Conservation (phyloP, 2,888 invertebrate genomes). For the Liodrosophila aerea region DNA sequence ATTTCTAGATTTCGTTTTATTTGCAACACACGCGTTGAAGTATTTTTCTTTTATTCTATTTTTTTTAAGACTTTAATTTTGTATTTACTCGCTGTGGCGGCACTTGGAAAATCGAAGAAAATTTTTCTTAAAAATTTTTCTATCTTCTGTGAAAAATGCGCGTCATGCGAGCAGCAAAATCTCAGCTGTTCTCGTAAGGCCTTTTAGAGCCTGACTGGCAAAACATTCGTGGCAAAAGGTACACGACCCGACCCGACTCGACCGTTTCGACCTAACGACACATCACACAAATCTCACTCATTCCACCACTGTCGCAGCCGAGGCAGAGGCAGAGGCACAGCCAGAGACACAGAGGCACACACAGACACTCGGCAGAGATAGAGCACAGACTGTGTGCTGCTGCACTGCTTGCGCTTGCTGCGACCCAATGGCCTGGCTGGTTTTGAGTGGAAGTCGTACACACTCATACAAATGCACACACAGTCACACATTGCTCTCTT, state of each 20-base stretch:
- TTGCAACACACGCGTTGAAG: too few relatives aligned
- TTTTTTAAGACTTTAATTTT: slow-evolving; percentile 1
- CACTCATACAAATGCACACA: slow-evolving; percentile 51
- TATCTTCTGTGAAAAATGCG: slow-evolving; percentile 74
- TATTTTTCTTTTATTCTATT: slow-evolving; percentile 6
- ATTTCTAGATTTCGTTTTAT: background rate
- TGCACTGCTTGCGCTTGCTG: slow-evolving; percentile 48
- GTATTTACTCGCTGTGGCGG: slow-evolving; percentile 23
- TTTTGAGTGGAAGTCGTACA: slow-evolving; percentile 67
- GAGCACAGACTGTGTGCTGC: slow-evolving; percentile 35
- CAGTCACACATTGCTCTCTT: slow-evolving; percentile 20
- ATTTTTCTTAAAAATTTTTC: slow-evolving; percentile 48
- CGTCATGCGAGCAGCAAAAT: slow-evolving; percentile 82
- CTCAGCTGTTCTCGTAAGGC: slow-evolving; percentile 83
- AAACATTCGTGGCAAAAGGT: slow-evolving; percentile 83
- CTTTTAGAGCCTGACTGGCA: slow-evolving; percentile 83
- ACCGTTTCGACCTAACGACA: slow-evolving; percentile 83
- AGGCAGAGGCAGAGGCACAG: slow-evolving; percentile 27
- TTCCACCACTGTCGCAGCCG: slow-evolving; percentile 74
- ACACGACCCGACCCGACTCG: slow-evolving; percentile 84
- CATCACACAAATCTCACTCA: slow-evolving; percentile 83
- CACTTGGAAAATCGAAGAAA: slow-evolving; percentile 46
- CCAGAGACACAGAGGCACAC: slow-evolving; percentile 28
- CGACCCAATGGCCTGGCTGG: slow-evolving; percentile 17
- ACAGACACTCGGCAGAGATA: slow-evolving; percentile 27